Evolutionary conservation across 2,113 vertebrate species (phyloP), one percentile per base, ranked within the genome.

Genomic region (Ancistrus triradiatus): DNA sequence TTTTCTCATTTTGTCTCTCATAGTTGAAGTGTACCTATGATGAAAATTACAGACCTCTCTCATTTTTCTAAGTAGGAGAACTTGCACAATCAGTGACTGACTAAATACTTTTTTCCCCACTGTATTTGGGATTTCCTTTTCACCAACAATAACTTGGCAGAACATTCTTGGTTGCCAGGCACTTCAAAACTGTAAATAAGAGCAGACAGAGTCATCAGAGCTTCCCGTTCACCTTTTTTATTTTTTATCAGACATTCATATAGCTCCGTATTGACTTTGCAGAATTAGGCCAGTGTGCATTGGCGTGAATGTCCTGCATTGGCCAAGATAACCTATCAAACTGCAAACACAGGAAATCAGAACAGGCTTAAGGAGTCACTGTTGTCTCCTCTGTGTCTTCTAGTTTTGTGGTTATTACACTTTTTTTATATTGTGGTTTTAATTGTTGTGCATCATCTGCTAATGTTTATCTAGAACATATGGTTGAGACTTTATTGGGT

Each of bases 221-320:
- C 77, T 77, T 72, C 46, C 76, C 73, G 57, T 71, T 33, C 11
- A 6, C 18, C 63, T 51, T 47, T 72, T 75, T n/a, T n/a, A n/a
- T n/a, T n/a, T 64, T 77, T 68, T 59, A 28, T 48, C 8, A 14
- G 59, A 35, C 14, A 2, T 27, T 63, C 61, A 75, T 70, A 72
- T 11, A 69, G 69, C 74, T 69, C 64, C 22, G 28, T 80, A 81
- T 85, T 84, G 77, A 82, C 77, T 78, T 70, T 75, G 11, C 62
- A 65, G 81, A 84, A 58, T 78, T 80, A 83, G 83, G 80, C 77
- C 81, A 81, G 74, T 24, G 57, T 68, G 74, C 77, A 79, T 75
- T 65, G 18, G 52, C 4, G 49, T 48, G 63, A 68, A 71, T 43
- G 62, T 70, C 66, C 74, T 61, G 63, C 74, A 68, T 73, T 78